These are phyloP conservation scores for Carduelis carduelis DNA, from an alignment of 2,797 vertebrate species.

Conservation along the genomic window DNA sequence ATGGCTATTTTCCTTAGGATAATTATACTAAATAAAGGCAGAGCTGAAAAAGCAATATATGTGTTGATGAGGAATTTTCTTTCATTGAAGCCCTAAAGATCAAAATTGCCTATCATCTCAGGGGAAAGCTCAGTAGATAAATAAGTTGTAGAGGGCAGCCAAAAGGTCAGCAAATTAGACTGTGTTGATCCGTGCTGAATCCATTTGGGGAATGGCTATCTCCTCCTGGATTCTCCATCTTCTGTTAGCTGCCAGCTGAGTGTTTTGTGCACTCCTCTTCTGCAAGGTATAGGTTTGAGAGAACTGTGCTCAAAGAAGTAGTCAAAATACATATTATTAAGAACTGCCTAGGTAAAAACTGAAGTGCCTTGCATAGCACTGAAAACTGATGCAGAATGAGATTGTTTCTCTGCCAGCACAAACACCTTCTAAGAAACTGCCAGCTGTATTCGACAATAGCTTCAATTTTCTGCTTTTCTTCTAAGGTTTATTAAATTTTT, in stretches of 20 bases:
- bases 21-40: not conserved
- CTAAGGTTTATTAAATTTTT: not conserved
- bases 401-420: not conserved
- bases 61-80: constrained; percentile 4
- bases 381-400: not conserved
- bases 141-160: not conserved
- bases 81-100: not conserved
- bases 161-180: constrained; percentile 2
- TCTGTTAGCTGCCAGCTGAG: not conserved
- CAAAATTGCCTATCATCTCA: constrained; percentile 1
- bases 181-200: not conserved
- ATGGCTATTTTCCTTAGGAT: not conserved
- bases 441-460: not conserved
- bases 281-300: not conserved
- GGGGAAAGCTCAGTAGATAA: not conserved
- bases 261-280: not conserved
- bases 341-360: not conserved
- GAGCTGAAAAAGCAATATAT: not conserved
- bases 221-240: not conserved
- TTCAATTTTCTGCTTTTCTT: not conserved
- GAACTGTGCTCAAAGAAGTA: not conserved
- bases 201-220: not conserved
- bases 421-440: not conserved
- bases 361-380: not conserved
- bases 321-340: not conserved